phyloP scores from a whole-genome alignment of 2,113 vertebrate species.

The Oryzias woworae region DNA sequence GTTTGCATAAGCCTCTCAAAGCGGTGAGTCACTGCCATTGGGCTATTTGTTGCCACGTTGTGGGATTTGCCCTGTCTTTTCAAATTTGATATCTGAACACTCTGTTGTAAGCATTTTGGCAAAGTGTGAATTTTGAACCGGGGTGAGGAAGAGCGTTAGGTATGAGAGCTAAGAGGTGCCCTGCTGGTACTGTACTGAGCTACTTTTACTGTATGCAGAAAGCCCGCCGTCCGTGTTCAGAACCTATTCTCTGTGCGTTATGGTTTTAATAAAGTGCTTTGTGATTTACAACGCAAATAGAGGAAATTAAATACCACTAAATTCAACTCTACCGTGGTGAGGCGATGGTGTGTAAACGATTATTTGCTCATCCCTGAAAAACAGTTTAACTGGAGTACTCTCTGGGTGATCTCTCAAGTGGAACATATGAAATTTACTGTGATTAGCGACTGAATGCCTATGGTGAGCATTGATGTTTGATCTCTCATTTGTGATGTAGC shows the following conservation, averaged over 20 bases:
- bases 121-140: conserved; percentile 26
- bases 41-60: conserved; percentile 76
- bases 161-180: conserved; percentile 17
- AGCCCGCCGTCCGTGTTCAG: conserved; percentile 2
- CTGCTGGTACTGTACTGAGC: conserved; percentile 5
- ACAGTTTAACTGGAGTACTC: conserved; percentile 52
- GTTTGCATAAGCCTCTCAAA: conserved; percentile 81
- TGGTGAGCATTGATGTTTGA: conserved; percentile 71
- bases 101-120: conserved; percentile 41
- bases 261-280: conserved; percentile 10
- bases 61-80: conserved; percentile 75
- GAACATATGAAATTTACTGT: conserved; percentile 68
- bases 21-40: conserved; percentile 72
- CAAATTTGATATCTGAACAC: conserved; percentile 71
- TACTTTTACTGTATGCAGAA: neutral
- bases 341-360: conserved; percentile 24
- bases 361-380: conserved; percentile 35
- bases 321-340: conserved; percentile 24
- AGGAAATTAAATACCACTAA: conserved; percentile 28
- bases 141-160: conserved; percentile 25
- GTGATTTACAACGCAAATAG: conserved; percentile 13
- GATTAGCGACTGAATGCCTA: conserved; percentile 66
- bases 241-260: conserved; percentile 1
- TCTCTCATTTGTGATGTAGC: conserved; percentile 72
- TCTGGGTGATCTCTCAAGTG: conserved; percentile 58